Evolutionary conservation across 2,113 vertebrate species (phyloP).

Genomic region (Hemiscyllium ocellatum): DNA sequence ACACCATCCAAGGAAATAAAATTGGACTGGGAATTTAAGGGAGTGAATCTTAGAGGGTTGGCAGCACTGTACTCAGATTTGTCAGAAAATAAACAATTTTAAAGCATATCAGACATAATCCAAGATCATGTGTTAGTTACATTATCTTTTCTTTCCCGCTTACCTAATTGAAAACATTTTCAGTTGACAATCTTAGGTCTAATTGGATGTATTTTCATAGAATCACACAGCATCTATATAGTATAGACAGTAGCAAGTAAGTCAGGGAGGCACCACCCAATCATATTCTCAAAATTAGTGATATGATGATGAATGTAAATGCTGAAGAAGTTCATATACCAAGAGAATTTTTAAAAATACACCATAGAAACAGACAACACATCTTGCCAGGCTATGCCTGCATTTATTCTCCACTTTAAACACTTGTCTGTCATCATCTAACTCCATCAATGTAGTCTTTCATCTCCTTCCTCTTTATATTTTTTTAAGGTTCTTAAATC

Average conservation of each 20-base stretch:
- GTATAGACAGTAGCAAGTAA: background rate
- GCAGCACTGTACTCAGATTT: constrained; percentile 15
- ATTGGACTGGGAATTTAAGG: background rate
- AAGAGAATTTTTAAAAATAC: background rate
- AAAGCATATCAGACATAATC: background rate
- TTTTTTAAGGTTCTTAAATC: background rate
- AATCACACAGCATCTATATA: background rate
- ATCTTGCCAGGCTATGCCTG: background rate
- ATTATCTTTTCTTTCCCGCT: background rate
- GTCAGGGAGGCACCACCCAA: background rate
- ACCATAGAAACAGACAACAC: background rate
- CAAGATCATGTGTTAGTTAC: background rate
- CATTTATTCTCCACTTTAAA: background rate
- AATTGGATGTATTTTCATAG: background rate
- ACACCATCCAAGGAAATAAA: background rate
- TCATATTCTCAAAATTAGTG: background rate
- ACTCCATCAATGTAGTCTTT: background rate
- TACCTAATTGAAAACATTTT: background rate
- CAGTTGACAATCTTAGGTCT: background rate
- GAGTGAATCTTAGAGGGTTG: background rate
- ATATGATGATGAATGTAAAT: too few species aligned
- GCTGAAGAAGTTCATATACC: too few species aligned
- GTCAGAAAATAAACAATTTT: constrained; percentile 21
- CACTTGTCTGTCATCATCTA: background rate
- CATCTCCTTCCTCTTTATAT: background rate